Conservation (phyloP, 2,797 vertebrate species). For the Microchirus variegatus region DNA sequence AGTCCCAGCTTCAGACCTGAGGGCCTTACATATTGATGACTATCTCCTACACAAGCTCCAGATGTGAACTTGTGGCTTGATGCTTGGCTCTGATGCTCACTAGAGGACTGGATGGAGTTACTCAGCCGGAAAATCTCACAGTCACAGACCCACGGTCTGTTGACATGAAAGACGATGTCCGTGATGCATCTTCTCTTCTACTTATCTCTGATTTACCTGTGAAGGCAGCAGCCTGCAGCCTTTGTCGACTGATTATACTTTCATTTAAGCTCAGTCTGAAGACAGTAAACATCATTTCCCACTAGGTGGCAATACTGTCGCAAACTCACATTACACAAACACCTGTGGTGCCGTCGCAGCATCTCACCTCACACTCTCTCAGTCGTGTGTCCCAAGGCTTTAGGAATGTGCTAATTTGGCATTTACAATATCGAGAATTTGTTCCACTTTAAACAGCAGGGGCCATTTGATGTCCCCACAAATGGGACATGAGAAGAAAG, state of each 20-base stretch:
- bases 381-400: slow-evolving; percentile 27
- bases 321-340: slow-evolving; percentile 55
- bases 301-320: slow-evolving; percentile 79
- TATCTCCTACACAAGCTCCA: slow-evolving; percentile 53
- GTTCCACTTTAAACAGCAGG: slow-evolving; percentile 21
- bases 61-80: slow-evolving; percentile 53
- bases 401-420: slow-evolving; percentile 32
- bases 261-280: slow-evolving; percentile 7
- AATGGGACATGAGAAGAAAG: background rate
- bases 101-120: slow-evolving; percentile 18
- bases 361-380: slow-evolving; percentile 51
- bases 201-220: slow-evolving; percentile 9
- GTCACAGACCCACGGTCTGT: slow-evolving; percentile 24
- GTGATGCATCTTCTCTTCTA: background rate
- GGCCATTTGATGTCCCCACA: slow-evolving; percentile 10
- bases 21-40: slow-evolving; percentile 41
- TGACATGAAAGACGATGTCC: slow-evolving; percentile 16
- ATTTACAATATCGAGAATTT: slow-evolving; percentile 30
- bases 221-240: background rate
- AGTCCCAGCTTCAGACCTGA: slow-evolving; percentile 7
- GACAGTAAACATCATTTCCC: slow-evolving; percentile 49
- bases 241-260: slow-evolving; percentile 4
- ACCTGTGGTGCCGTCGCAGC: slow-evolving; percentile 65
- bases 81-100: slow-evolving; percentile 35
- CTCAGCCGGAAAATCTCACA: slow-evolving; percentile 29